Base-by-base conservation (phyloP, 2,888 invertebrate genomes). In the Tachina grossa region DNA sequence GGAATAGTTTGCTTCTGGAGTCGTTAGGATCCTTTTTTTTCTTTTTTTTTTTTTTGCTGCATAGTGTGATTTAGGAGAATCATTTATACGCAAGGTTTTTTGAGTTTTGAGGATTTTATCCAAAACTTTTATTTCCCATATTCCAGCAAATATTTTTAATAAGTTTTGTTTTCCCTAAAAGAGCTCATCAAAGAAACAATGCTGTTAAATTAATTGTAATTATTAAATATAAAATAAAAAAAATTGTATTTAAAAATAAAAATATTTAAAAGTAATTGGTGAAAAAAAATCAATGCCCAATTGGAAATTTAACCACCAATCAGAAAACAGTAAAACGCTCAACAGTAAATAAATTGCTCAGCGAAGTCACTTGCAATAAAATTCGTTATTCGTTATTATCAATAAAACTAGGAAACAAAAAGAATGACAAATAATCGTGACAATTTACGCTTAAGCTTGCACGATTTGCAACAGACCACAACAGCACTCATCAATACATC, bases 391-490 rank as follows among this genome's bases (percentile, higher is more conserved):
- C n/a, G n/a, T 45, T 65, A 63, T 51, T 47, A 69, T n/a, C 59
- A 31, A 75, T 6, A 45, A 53, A 13, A 69, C 22, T 14, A 66
- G 45, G 47, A 41, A 0, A 31, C 31, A 78, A 66, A 22, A n/a
- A 87, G 82, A 87, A 92, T 91, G 92, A 90, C 90, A 88, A 89
- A 90, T 77, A 92, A 91, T 89, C 92, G 92, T 79, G 92, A 92
- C 88, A 92, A 91, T 90, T 88, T 92, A 86, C 92, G 92, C 4
- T 88, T 92, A 87, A 92, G 92, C 88, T 89, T 92, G 82, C 88
- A 92, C 87, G 92, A 92, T 87, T 89, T 92, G 77, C 91, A 91
- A 88, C 88, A 80, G 76, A 85, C 84, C 80, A 77, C 85, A 83
- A 87, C 90, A 57, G 90, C 91, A 80, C 80, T 88, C 77, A 87